A percentile compares a stretch with the other conserved stretches of the same genome.
Evolutionary conservation across 2,888 invertebrate species (phyloP).

Genomic region (Drosophila tripunctata): DNA sequence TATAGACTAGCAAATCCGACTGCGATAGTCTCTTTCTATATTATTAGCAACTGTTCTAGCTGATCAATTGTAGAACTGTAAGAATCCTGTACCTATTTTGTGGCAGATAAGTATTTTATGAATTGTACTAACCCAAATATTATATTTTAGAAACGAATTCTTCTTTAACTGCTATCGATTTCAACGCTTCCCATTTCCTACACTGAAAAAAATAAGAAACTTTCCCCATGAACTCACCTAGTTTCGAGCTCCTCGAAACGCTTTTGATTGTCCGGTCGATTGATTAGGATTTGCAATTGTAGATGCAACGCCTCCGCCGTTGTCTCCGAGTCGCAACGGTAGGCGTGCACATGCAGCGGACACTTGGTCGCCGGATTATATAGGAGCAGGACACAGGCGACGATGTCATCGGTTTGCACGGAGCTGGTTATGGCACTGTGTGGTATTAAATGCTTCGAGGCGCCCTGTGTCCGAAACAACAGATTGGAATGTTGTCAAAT

Average conservation of each 20-base stretch:
- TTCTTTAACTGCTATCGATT: background rate
- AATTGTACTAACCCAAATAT: too few relatives aligned
- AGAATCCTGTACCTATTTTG: too few relatives aligned
- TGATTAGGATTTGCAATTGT: conserved; percentile 92
- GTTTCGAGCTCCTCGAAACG: conserved; percentile 92
- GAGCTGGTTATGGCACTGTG: conserved; percentile 97
- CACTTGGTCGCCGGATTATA: conserved; percentile 97
- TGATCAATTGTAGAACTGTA: too few relatives aligned
- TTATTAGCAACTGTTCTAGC: too few relatives aligned
- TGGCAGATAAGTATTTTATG: too few relatives aligned
- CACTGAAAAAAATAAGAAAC: background rate
- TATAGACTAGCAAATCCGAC: too few relatives aligned
- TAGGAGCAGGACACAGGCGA: conserved; percentile 95
- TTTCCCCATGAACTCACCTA: conserved; percentile 83
- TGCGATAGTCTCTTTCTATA: too few relatives aligned
- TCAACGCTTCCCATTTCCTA: background rate
- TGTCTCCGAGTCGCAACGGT: conserved; percentile 96
- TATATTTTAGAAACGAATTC: too few relatives aligned
- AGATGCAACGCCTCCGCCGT: conserved; percentile 94
- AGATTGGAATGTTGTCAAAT: background rate
- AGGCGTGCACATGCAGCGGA: conserved; percentile 98
- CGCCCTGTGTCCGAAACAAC: conserved; percentile 74
- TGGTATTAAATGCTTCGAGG: conserved; percentile 97
- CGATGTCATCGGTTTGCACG: conserved; percentile 95
- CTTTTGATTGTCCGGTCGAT: conserved; percentile 93